A percentile compares a stretch with the other conserved stretches of the same genome.
Conservation (phyloP, 1,140 invertebrate genomes). For the Conopomorpha cramerella region DNA sequence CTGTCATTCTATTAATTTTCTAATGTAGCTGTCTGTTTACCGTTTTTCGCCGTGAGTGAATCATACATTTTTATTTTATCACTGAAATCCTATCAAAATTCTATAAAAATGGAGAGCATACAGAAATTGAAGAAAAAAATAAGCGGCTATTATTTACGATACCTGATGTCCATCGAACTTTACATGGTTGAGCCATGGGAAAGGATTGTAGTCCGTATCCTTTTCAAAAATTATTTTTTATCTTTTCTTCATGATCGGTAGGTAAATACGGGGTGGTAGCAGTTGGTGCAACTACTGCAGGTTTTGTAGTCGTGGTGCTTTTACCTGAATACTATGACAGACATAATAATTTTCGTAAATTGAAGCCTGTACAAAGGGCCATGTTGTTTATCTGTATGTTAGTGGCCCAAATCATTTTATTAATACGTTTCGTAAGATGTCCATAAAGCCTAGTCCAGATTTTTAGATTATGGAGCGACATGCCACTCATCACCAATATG, state of each 20-base stretch:
- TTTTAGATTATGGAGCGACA: no score
- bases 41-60: slow-evolving; percentile 30
- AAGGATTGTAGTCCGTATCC: slow-evolving; percentile 76
- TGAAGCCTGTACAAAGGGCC: no score
- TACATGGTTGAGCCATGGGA: slow-evolving; percentile 87
- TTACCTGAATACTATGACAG: no score
- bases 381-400: no score
- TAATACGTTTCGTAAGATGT: no score
- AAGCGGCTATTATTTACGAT: slow-evolving; percentile 77
- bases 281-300: not conserved
- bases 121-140: slow-evolving; percentile 61
- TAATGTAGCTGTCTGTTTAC: no score
- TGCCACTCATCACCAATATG: no score
- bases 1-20: no score
- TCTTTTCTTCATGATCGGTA: not conserved
- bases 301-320: not conserved
- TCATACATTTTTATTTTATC: slow-evolving; percentile 9
- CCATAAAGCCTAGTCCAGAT: no score
- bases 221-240: slow-evolving; percentile 50
- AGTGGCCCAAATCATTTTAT: no score
- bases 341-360: no score
- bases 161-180: slow-evolving; percentile 75
- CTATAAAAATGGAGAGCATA: slow-evolving; percentile 32
- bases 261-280: not conserved
- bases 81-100: no score